Conservation (phyloP, 1,140 invertebrate genomes). For the Ylistrum balloti region DNA sequence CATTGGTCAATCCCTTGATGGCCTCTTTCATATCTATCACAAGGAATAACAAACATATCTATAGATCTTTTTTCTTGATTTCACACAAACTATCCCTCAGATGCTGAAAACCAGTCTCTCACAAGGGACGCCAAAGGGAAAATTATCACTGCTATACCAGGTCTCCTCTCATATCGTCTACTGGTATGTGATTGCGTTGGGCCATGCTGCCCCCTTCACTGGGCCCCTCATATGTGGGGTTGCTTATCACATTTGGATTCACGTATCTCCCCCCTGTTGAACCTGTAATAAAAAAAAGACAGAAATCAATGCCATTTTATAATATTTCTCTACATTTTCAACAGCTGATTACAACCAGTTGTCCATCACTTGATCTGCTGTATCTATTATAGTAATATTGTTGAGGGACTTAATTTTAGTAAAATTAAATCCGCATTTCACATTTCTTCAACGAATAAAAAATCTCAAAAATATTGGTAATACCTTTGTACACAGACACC, state of each 20-base stretch:
- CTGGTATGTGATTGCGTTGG: slow-evolving; percentile 54
- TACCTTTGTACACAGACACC: no score
- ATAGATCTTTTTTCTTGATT: no score
- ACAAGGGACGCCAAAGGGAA: not conserved
- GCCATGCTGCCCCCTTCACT: slow-evolving; percentile 15
- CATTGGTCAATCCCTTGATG: no score
- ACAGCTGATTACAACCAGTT: not conserved
- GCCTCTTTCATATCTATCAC: not conserved
- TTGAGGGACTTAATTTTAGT: no score
- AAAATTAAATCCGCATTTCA: no score
- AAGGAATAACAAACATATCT: not conserved
- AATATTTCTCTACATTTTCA: slow-evolving; percentile 26
- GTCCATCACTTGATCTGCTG: no score
- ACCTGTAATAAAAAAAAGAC: slow-evolving; percentile 59
- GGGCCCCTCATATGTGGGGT: slow-evolving; percentile 70
- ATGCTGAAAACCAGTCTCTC: not conserved
- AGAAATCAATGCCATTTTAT: not conserved
- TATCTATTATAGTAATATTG: no score
- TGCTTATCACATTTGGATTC: slow-evolving; percentile 68
- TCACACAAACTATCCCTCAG: no score
- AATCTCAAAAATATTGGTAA: no score
- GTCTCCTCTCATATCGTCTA: slow-evolving; percentile 61
- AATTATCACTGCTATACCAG: slow-evolving; percentile 50
- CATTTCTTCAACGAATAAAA: no score
- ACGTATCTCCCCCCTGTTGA: slow-evolving; percentile 60